A percentile compares a stretch with the other conserved stretches of the same genome.
Conservation (phyloP, 2,888 invertebrate species). For the Lasioglossum vierecki region DNA sequence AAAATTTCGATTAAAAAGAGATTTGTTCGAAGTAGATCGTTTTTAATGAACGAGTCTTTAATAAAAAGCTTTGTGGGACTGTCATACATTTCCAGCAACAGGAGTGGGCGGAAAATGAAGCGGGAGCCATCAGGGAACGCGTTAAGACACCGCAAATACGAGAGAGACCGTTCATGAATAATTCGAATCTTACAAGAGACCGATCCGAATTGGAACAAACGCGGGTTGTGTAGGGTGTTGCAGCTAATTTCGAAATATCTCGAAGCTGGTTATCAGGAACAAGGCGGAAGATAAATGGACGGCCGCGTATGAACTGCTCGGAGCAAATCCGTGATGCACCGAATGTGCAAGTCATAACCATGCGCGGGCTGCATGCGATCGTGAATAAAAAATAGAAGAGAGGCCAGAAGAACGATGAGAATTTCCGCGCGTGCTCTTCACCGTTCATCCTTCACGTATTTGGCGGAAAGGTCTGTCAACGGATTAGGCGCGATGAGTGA, state of each 20-base stretch:
- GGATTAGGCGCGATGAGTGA: constrained; percentile 42
- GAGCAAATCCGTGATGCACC: constrained; percentile 30
- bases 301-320: constrained; percentile 31
- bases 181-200: neutral
- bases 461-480: constrained; percentile 37
- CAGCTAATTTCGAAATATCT: constrained; percentile 31
- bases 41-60: neutral
- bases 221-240: neutral
- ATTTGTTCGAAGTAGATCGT: no score
- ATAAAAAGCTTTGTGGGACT: neutral
- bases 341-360: constrained; percentile 40
- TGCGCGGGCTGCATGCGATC: constrained; percentile 20
- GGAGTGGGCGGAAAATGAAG: neutral
- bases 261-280: constrained; percentile 31
- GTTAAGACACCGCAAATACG: neutral
- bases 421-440: constrained; percentile 23
- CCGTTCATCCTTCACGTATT: constrained; percentile 28
- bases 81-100: neutral
- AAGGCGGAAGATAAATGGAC: constrained; percentile 35
- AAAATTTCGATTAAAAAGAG: neutral
- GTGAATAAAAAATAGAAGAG: constrained; percentile 29
- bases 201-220: constrained; percentile 2
- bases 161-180: neutral
- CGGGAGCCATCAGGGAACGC: neutral
- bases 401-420: constrained; percentile 10